Percentiles rank a stretch among this genome's conserved stretches.
Evolutionary conservation across 2,797 vertebrate genomes (phyloP).

Genomic region (Tadarida brasiliensis): DNA sequence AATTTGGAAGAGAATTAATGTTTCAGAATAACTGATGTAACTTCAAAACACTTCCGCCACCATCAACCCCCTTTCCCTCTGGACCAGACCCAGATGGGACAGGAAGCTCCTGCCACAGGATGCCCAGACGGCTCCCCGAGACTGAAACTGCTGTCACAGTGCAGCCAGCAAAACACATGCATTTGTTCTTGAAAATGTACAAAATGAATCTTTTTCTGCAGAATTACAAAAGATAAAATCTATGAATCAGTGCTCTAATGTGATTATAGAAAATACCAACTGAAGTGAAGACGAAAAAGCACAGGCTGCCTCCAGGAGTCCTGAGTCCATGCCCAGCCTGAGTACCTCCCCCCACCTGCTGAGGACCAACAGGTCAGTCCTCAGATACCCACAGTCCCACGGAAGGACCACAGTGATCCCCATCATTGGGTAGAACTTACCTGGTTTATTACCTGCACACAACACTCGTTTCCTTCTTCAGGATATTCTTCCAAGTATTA

Average conservation of each 20-base stretch:
- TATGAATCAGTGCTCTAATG: too few relatives aligned
- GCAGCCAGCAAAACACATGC: too few relatives aligned
- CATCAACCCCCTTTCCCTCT: neutral
- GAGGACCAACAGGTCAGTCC: neutral
- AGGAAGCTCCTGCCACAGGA: slow-evolving; percentile 49
- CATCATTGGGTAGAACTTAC: neutral
- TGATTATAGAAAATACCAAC: too few relatives aligned
- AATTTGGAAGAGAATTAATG: neutral
- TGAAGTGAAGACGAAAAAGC: too few relatives aligned
- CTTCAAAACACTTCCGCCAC: slow-evolving; percentile 3
- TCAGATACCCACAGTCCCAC: neutral
- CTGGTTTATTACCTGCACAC: neutral
- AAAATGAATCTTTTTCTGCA: too few relatives aligned
- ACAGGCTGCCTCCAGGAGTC: too few relatives aligned
- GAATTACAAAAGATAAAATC: too few relatives aligned
- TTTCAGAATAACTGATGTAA: slow-evolving; percentile 27
- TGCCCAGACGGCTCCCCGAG: neutral
- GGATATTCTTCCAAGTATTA: neutral
- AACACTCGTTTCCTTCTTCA: neutral
- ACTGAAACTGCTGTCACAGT: neutral
- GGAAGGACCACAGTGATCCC: neutral
- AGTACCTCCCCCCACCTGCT: neutral
- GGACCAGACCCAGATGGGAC: neutral
- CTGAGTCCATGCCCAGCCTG: too few relatives aligned
- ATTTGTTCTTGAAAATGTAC: too few relatives aligned